Percentiles rank a stretch among this genome's conserved stretches.
Conservation (phyloP, 2,113 vertebrate genomes). For the Syrrhaptes paradoxus region DNA sequence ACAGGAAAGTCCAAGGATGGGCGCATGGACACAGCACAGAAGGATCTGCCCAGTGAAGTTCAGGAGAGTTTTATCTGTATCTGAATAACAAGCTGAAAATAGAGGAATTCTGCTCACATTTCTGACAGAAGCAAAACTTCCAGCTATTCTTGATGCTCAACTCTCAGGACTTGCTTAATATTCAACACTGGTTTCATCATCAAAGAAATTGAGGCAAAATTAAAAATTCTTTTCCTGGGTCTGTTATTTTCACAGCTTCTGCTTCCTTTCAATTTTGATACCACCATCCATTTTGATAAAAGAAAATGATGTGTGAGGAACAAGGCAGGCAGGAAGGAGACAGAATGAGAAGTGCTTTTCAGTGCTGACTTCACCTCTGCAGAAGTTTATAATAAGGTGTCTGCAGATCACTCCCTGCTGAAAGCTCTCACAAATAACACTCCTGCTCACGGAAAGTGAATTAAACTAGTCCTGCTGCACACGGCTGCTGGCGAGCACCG, state of each 20-base stretch:
- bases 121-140: conserved; percentile 47
- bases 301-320: conserved; percentile 66
- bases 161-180: conserved; percentile 60
- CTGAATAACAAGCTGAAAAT: background rate
- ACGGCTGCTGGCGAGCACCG: background rate
- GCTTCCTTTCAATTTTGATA: conserved; percentile 66
- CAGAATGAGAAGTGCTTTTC: conserved; percentile 61
- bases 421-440: conserved; percentile 55
- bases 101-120: conserved; percentile 49
- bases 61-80: background rate
- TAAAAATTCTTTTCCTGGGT: conserved; percentile 68
- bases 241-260: conserved; percentile 70
- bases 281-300: conserved; percentile 62
- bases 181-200: conserved; percentile 60
- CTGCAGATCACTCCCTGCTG: conserved; percentile 41
- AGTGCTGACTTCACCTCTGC: conserved; percentile 40
- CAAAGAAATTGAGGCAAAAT: conserved; percentile 70
- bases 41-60: background rate
- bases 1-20: background rate
- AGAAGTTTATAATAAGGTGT: conserved; percentile 68
- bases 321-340: conserved; percentile 55
- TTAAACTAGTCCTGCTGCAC: background rate
- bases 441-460: background rate
- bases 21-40: background rate
- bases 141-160: conserved; percentile 38